Evolutionary conservation across 1,140 invertebrate genomes (phyloP).

Genomic region (Drosophila paulistorum): DNA sequence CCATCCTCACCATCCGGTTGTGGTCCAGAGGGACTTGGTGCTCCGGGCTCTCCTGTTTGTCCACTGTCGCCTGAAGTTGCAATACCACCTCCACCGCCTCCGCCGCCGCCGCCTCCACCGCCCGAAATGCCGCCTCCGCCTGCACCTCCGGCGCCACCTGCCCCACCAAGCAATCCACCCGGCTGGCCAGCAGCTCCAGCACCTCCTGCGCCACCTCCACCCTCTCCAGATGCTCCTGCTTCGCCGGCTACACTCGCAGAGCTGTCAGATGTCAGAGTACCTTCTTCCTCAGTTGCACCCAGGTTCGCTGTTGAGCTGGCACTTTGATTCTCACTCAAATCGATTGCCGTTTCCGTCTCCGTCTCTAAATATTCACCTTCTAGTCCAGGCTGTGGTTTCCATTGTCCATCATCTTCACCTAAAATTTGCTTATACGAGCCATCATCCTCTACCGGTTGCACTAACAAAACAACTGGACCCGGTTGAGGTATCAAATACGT

Average conservation of each 20-base stretch:
- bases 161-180: conserved; percentile 50
- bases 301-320: background rate
- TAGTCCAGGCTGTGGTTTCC: conserved; percentile 56
- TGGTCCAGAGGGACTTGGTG: conserved; percentile 57
- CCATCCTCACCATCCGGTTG: conserved; percentile 72
- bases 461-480: conserved; percentile 34
- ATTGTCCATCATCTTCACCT: conserved; percentile 50
- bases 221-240: conserved; percentile 1
- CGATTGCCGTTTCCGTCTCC: conserved; percentile 22
- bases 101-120: conserved; percentile 63
- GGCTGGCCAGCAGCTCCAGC: conserved; percentile 45
- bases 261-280: conserved; percentile 3
- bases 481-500: conserved; percentile 55
- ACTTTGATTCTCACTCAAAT: conserved; percentile 32
- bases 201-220: conserved; percentile 53
- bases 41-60: conserved; percentile 55
- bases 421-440: conserved; percentile 61
- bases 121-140: conserved; percentile 55
- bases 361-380: conserved; percentile 58
- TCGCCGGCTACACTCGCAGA: conserved; percentile 22
- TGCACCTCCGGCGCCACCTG: conserved; percentile 48
- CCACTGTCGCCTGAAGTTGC: conserved; percentile 59
- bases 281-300: background rate
- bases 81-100: conserved; percentile 62
- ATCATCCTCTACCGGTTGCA: conserved; percentile 65